A percentile compares a stretch with the other conserved stretches of the same genome.
phyloP scores from a whole-genome alignment of 2,888 invertebrate species.

The Caenorhabditis afra region DNA sequence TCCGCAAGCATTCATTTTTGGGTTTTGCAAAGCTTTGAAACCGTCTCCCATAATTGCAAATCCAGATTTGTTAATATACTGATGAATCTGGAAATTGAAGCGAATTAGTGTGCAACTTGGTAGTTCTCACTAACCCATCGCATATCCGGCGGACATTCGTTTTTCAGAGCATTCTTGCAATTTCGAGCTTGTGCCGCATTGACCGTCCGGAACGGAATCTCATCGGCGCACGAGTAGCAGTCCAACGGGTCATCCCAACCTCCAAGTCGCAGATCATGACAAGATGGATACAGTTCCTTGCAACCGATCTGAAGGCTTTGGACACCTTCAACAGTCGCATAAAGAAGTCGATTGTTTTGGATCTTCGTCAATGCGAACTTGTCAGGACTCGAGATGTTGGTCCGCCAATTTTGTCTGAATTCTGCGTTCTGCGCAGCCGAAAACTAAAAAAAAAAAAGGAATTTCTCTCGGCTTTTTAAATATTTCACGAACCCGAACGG shows the following conservation, averaged over 20 bases:
- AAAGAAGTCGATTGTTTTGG: slow-evolving; percentile 24
- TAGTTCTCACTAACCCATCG: slow-evolving; percentile 42
- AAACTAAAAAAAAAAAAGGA: slow-evolving; percentile 23
- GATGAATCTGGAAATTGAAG: slow-evolving; percentile 29
- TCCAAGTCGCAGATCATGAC: slow-evolving; percentile 57
- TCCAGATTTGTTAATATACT: slow-evolving; percentile 49
- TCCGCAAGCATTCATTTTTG: slow-evolving; percentile 57
- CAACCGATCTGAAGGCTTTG: slow-evolving; percentile 59
- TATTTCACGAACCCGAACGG: slow-evolving; percentile 17
- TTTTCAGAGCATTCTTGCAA: slow-evolving; percentile 59
- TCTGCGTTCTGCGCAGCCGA: slow-evolving; percentile 26
- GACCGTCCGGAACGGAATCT: slow-evolving; percentile 51
- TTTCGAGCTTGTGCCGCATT: slow-evolving; percentile 21
- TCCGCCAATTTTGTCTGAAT: slow-evolving; percentile 28
- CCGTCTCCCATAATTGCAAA: slow-evolving; percentile 41
- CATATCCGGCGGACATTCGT: slow-evolving; percentile 64
- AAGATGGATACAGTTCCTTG: slow-evolving; percentile 65
- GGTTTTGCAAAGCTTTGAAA: slow-evolving; percentile 53
- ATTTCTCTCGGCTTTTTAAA: no score
- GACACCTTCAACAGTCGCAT: slow-evolving; percentile 32
- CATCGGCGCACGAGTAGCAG: slow-evolving; percentile 72
- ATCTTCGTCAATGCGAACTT: slow-evolving; percentile 27
- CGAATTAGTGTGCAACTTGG: no score
- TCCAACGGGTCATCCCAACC: slow-evolving; percentile 68
- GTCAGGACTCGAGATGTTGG: slow-evolving; percentile 21